Conservation (phyloP, 2,797 vertebrate genomes). For the Cynopterus sphinx region DNA sequence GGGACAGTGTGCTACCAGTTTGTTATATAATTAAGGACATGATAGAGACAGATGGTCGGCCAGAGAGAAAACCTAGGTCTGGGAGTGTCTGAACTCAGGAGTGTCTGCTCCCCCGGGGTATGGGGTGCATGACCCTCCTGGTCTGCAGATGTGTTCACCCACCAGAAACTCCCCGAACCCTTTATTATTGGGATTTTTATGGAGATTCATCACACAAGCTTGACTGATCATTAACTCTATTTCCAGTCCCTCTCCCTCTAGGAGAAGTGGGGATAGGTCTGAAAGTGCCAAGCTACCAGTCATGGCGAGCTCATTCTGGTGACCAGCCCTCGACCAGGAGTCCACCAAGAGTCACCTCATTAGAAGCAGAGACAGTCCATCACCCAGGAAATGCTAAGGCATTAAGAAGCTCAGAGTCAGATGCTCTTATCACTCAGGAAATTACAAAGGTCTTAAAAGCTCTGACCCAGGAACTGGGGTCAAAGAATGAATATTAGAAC, state of each 20-base stretch:
- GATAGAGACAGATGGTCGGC: not conserved
- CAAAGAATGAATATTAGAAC: not conserved
- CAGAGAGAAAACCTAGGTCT: not conserved
- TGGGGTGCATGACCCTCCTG: not conserved
- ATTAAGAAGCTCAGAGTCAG: not conserved
- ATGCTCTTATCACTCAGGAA: not conserved
- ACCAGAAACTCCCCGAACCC: not conserved
- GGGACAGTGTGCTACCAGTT: not conserved
- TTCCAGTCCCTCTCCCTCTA: not conserved
- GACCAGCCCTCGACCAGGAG: not conserved
- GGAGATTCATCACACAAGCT: fast-evolving
- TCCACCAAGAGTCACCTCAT: not conserved
- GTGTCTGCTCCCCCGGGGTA: not conserved
- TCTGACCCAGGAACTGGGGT: not conserved
- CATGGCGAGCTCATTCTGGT: not conserved
- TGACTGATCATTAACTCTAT: not conserved
- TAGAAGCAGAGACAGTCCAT: not conserved
- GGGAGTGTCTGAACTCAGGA: not conserved
- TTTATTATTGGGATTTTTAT: not conserved
- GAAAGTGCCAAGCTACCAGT: not conserved
- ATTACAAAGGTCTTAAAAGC: not conserved
- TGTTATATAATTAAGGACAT: not conserved
- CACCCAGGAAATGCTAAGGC: not conserved
- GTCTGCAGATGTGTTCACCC: no score
- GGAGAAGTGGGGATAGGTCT: not conserved